These are phyloP conservation scores for Tor tambroides DNA, from an alignment of 2,113 vertebrate species.

Conservation along the genomic window DNA sequence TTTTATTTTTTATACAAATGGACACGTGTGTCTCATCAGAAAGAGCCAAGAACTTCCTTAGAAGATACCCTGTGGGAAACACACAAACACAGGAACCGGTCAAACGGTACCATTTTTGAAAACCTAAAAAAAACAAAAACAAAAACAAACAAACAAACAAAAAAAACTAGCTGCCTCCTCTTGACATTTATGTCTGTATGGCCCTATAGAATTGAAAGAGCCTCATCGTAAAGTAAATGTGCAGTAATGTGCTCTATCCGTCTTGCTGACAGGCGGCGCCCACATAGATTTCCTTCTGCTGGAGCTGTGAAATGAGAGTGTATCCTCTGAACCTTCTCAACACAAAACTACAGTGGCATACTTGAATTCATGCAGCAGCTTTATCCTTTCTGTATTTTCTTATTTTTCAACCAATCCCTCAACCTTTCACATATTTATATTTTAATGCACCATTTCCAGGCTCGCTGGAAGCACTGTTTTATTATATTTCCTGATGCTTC, in stretches of 20 bases:
- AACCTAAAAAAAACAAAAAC: background rate
- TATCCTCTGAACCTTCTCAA: slow-evolving; percentile 28
- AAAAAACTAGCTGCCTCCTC: no score
- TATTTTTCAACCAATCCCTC: no score
- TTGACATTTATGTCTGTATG: slow-evolving; percentile 52
- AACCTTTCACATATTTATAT: no score
- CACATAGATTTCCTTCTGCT: slow-evolving; percentile 24
- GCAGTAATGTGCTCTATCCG: slow-evolving; percentile 52
- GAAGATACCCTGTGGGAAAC: background rate
- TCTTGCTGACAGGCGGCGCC: slow-evolving; percentile 55
- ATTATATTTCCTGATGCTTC: background rate
- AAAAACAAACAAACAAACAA: no score
- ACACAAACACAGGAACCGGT: background rate
- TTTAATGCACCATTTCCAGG: background rate
- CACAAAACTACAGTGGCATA: no score
- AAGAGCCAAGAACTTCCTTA: background rate
- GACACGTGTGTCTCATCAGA: background rate
- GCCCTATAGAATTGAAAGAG: slow-evolving; percentile 38
- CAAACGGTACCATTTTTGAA: slow-evolving; percentile 7
- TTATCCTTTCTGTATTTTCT: background rate
- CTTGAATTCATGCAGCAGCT: background rate
- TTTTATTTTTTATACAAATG: background rate
- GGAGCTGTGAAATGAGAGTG: slow-evolving; percentile 22
- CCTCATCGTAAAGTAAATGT: slow-evolving; percentile 44
- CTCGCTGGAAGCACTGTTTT: background rate